Conservation (phyloP, 2,797 vertebrate species). For the Diceros bicornis region DNA sequence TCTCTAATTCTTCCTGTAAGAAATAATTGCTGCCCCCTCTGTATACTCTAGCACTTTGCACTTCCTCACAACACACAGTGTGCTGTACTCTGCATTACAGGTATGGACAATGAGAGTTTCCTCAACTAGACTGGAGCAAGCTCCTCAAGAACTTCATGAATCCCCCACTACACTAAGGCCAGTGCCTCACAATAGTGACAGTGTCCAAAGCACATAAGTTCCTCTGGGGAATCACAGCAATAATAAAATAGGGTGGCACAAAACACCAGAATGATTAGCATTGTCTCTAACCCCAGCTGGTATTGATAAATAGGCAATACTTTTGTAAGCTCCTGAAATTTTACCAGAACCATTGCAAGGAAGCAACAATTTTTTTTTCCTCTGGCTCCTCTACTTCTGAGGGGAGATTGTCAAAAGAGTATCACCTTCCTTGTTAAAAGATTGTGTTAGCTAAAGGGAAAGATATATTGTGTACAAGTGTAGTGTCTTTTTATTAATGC, state of each 20-base stretch:
- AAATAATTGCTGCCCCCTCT: neutral
- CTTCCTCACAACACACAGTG: neutral
- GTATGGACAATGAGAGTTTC: neutral
- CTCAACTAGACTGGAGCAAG: neutral
- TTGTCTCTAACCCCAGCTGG: neutral
- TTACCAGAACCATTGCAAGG: neutral
- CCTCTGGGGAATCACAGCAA: neutral
- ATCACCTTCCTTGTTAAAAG: neutral
- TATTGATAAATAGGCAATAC: neutral
- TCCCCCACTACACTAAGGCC: neutral
- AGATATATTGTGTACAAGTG: neutral
- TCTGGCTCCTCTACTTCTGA: neutral
- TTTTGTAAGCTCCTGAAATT: neutral
- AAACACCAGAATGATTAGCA: neutral
- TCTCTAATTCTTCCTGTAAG: neutral
- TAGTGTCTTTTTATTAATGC: neutral
- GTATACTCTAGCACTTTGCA: neutral
- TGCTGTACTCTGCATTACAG: neutral
- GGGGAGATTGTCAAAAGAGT: neutral
- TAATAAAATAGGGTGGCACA: neutral
- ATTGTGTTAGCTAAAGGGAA: neutral
- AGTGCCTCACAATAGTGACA: neutral
- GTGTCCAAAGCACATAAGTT: neutral
- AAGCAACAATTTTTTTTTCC: slow-evolving; percentile 28
- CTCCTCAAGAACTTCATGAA: neutral